A percentile compares a stretch with the other conserved stretches of the same genome.
phyloP scores from a whole-genome alignment of 2,113 vertebrate genomes.

The Saccopteryx leptura region DNA sequence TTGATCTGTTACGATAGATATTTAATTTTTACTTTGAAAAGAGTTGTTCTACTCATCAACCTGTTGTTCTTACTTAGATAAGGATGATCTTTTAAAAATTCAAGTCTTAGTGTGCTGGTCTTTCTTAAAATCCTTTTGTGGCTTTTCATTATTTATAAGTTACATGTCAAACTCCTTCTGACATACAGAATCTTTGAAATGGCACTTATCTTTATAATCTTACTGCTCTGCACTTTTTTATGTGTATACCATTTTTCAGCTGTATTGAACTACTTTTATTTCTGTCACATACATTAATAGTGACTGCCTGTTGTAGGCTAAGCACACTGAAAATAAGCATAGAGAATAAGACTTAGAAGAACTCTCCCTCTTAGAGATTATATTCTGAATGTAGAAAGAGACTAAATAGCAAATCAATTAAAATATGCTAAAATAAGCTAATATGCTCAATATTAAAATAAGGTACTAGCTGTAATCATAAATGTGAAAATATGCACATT shows the following conservation, averaged over 20 bases:
- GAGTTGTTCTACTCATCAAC: neutral
- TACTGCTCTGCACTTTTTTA: neutral
- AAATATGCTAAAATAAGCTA: neutral
- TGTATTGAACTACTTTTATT: neutral
- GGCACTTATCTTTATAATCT: constrained; percentile 15
- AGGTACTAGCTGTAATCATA: neutral
- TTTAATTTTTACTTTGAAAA: constrained; percentile 1
- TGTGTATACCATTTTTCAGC: neutral
- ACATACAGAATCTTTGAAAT: neutral
- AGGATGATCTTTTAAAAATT: neutral
- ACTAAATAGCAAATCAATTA: neutral
- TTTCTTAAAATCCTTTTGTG: constrained; percentile 28
- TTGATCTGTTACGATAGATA: neutral
- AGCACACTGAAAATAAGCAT: neutral
- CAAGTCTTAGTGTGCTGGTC: neutral
- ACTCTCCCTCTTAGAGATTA: neutral
- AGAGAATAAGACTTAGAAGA: neutral
- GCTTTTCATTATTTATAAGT: neutral
- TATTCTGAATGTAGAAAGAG: neutral
- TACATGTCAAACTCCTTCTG: neutral
- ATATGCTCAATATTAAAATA: too few relatives aligned
- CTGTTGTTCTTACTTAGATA: neutral
- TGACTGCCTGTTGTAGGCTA: neutral
- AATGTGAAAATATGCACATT: neutral
- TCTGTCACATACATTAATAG: neutral